Conservation (phyloP, 2,797 vertebrate genomes). For the Sebastes steindachneri region DNA sequence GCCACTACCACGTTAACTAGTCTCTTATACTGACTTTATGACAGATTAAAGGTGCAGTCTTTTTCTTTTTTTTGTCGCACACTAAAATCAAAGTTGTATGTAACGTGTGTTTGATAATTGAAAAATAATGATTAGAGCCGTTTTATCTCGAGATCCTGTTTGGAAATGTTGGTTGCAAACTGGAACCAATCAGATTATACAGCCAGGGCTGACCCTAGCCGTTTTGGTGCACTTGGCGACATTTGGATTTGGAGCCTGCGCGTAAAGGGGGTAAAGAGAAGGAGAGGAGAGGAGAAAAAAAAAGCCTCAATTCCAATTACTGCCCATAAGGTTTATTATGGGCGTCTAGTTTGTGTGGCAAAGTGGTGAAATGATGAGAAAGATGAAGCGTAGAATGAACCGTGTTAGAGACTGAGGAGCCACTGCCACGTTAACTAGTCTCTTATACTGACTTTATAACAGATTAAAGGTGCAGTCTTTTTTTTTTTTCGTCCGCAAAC, state of each 20-base stretch:
- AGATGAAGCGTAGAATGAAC: neutral
- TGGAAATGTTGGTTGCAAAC: no score
- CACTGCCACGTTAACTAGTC: neutral
- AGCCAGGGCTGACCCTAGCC: no score
- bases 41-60: conserved; percentile 9
- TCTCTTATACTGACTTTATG: neutral
- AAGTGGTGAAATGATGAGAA: neutral
- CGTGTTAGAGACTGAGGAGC: neutral
- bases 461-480: conserved; percentile 7
- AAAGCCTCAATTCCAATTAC: conserved; percentile 53
- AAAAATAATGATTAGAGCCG: neutral
- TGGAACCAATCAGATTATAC: neutral
- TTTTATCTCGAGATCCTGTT: neutral
- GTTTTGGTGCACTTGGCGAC: no score
- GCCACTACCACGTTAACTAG: neutral
- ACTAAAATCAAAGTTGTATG: no score
- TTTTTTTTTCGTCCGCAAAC: neutral
- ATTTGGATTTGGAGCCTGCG: neutral
- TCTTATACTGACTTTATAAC: neutral
- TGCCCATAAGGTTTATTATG: no score
- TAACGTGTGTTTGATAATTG: neutral
- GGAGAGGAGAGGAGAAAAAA: conserved; percentile 25
- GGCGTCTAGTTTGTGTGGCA: no score
- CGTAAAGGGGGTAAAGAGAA: neutral
- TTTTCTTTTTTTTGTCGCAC: neutral